Conservation (phyloP, 2,888 invertebrate species). For the Zhengitettix transpicula region DNA sequence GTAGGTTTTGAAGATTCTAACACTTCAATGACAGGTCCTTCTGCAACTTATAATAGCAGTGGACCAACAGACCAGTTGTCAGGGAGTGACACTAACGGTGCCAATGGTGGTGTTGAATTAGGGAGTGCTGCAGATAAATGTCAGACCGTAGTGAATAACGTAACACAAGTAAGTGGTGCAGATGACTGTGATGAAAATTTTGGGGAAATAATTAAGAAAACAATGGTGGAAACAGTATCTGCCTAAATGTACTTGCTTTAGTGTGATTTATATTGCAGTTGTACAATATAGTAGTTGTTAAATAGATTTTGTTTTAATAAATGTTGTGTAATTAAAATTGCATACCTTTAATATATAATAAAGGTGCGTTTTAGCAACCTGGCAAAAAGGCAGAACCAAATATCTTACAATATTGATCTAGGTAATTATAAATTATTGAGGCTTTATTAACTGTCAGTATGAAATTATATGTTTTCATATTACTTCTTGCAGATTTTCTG, state of each 20-base stretch:
- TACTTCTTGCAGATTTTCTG: too few relatives aligned
- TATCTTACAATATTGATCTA: too few relatives aligned
- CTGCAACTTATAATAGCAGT: conserved; percentile 10
- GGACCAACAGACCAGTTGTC: conserved; percentile 4
- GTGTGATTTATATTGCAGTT: too few relatives aligned
- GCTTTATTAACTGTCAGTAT: too few relatives aligned
- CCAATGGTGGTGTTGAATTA: background rate
- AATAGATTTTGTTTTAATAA: too few relatives aligned
- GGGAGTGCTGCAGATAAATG: conserved; percentile 1
- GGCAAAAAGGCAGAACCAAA: too few relatives aligned
- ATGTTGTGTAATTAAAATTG: too few relatives aligned
- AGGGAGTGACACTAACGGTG: background rate
- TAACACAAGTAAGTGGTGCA: conserved; percentile 12
- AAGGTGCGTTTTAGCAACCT: too few relatives aligned
- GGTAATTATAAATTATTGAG: too few relatives aligned
- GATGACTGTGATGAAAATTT: conserved; percentile 56
- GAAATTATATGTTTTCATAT: too few relatives aligned
- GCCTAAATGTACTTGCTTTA: conserved; percentile 34
- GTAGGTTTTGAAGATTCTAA: conserved; percentile 7
- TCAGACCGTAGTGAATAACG: conserved; percentile 1
- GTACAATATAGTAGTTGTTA: too few relatives aligned
- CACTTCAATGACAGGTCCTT: conserved; percentile 6
- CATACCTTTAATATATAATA: too few relatives aligned
- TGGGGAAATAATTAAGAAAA: conserved; percentile 82
- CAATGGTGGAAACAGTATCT: conserved; percentile 79